Evolutionary conservation across 2,888 invertebrate genomes (phyloP), one percentile per base, ranked within the genome.

Genomic region (Ectobius pallidus): DNA sequence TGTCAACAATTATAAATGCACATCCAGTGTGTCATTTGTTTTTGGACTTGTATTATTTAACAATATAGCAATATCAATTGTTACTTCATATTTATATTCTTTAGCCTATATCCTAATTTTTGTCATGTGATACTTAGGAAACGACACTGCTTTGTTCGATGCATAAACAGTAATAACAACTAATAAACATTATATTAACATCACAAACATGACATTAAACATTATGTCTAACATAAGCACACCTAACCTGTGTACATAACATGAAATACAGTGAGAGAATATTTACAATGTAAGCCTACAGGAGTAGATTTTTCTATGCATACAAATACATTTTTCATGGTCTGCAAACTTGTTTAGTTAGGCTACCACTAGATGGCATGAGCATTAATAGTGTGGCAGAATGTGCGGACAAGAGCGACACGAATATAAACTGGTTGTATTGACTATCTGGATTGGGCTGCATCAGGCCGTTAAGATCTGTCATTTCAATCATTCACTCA

Each of bases 1-100:
- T 65, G 20, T 65, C 46, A 65, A 65, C 65, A 65, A 65, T 65
- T 46, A 63, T 42, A 65, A 65, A 65, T 65, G 65, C 65, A 65
- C 65, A 65, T 65, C 30, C 44, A 65, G n/a, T 65, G 25, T 44
- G 44, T 65, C 58, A 32, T 46, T 34, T 46, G 16, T 61, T 58
- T 39, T 22, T 46, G 65, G 65, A 46, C 39, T 62, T 39, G 46
- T 27, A 11, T n/a, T n/a, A n/a, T 44, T 65, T 44, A 58, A 58
- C 58, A 58, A 58, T 30, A 0, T 58, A 30, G 25, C 27, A 30
- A 30, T 27, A 58, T n/a, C 30, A n/a, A 58, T 30, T 58, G n/a
- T 25, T n/a, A 27, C 1, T 16, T 20, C 58, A 25, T 52, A 14
- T 14, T 58, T 55, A 27, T 11, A 0, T 58, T 32, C n/a, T 32